Percentiles rank a stretch among this genome's conserved stretches.
Conservation (phyloP, 2,888 invertebrate genomes). For the Hedya salicella region DNA sequence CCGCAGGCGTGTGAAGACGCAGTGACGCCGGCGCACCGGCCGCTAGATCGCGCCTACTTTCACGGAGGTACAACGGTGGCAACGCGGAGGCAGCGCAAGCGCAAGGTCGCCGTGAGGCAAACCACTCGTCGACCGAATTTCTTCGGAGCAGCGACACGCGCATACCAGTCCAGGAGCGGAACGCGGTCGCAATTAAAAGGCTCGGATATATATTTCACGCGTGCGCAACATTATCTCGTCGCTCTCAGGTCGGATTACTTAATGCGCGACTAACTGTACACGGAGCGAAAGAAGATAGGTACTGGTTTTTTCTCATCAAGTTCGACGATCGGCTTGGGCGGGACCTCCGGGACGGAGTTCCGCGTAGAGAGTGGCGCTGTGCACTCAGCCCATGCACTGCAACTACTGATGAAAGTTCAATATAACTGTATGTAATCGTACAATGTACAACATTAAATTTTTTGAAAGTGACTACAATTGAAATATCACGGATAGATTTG, state of each 20-base stretch:
- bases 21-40: slow-evolving; percentile 49
- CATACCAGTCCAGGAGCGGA: slow-evolving; percentile 57
- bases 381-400: slow-evolving; percentile 8
- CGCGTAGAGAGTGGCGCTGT: slow-evolving; percentile 40
- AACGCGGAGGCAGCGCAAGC: slow-evolving; percentile 58
- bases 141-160: slow-evolving; percentile 75
- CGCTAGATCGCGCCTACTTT: slow-evolving; percentile 69
- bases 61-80: slow-evolving; percentile 67
- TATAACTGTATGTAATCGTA: not conserved
- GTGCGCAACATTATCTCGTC: slow-evolving; percentile 83
- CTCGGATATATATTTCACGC: slow-evolving; percentile 84
- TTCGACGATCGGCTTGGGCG: slow-evolving; percentile 75
- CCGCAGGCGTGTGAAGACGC: slow-evolving; percentile 60
- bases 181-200: slow-evolving; percentile 60
- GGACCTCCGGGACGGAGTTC: slow-evolving; percentile 62
- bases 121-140: slow-evolving; percentile 82
- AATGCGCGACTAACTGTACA: slow-evolving; percentile 82
- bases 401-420: slow-evolving; percentile 29
- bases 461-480: too few species aligned
- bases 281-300: slow-evolving; percentile 73
- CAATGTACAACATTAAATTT: too few species aligned
- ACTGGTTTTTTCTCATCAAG: slow-evolving; percentile 77
- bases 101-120: slow-evolving; percentile 84
- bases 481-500: too few species aligned
- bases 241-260: slow-evolving; percentile 82